Conservation (phyloP, 1,140 invertebrate genomes). For the Holcopasites calliopsidis region DNA sequence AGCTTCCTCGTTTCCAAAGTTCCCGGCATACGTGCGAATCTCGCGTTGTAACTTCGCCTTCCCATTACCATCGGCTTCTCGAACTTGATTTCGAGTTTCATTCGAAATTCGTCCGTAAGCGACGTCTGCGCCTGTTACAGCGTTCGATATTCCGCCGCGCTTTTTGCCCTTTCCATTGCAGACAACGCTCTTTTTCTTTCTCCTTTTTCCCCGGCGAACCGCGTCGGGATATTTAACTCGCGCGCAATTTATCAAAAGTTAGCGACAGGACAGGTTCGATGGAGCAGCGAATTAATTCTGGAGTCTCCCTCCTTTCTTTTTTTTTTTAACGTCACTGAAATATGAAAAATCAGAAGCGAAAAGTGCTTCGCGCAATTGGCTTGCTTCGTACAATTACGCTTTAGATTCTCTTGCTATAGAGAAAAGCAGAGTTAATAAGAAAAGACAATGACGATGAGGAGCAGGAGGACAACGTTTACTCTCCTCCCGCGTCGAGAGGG, state of each 20-base stretch:
- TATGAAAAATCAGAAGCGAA: not conserved
- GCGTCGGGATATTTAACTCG: slow-evolving; percentile 36
- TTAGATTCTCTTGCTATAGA: too few relatives aligned
- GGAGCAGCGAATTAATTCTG: slow-evolving; percentile 44
- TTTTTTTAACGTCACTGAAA: not conserved
- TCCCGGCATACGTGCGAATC: not conserved
- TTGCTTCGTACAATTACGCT: not conserved
- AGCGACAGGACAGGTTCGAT: slow-evolving; percentile 25
- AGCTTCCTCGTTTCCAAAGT: slow-evolving; percentile 15
- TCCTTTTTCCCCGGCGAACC: not conserved
- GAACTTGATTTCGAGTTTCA: not conserved
- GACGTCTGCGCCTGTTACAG: too few relatives aligned
- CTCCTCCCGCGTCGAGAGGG: slow-evolving; percentile 38
- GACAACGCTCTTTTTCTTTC: not conserved
- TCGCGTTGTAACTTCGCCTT: not conserved
- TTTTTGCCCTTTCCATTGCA: slow-evolving; percentile 8
- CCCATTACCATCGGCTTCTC: not conserved
- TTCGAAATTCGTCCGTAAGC: not conserved
- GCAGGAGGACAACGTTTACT: slow-evolving; percentile 28
- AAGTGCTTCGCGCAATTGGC: slow-evolving; percentile 15
- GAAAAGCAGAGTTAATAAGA: slow-evolving; percentile 9
- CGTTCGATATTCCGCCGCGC: too few relatives aligned
- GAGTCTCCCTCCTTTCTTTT: slow-evolving; percentile 2
- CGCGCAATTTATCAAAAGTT: slow-evolving; percentile 43
- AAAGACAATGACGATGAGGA: slow-evolving; percentile 9